Conservation (phyloP, 2,888 invertebrate species). For the Cephus nigrinus region DNA sequence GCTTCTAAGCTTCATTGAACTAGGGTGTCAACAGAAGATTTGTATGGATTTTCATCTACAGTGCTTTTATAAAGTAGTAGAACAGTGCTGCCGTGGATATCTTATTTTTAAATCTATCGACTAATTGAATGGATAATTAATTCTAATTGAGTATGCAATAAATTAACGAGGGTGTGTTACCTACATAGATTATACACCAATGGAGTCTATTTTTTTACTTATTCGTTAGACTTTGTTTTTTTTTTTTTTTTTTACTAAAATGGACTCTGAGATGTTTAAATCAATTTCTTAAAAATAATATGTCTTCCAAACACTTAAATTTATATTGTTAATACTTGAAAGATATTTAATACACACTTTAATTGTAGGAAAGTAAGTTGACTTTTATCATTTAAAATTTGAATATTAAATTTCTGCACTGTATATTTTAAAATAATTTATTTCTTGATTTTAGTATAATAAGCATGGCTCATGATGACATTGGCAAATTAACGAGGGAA, state of each 20-base stretch:
- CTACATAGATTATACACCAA: not conserved
- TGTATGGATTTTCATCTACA: not conserved
- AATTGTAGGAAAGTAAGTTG: not conserved
- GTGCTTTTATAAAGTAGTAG: not conserved
- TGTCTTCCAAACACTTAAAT: not conserved
- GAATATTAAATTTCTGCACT: not conserved
- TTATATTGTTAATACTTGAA: not conserved
- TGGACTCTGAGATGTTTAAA: not conserved
- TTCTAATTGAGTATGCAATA: not conserved
- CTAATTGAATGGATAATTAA: not conserved
- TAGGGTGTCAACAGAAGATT: not conserved
- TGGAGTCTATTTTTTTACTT: not conserved
- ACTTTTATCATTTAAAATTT: not conserved
- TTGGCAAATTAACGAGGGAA: constrained; percentile 55
- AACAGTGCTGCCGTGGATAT: not conserved
- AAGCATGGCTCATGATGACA: constrained; percentile 39
- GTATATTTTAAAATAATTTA: not conserved
- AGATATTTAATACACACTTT: not conserved
- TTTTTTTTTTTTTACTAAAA: not conserved
- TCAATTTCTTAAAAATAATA: not conserved
- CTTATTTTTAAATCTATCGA: not conserved
- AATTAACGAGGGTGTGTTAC: not conserved
- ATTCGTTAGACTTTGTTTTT: not conserved
- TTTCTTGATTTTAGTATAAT: not conserved
- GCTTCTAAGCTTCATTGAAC: not conserved